Conservation (phyloP, 2,888 invertebrate genomes). For the Luperina nickerlii region DNA sequence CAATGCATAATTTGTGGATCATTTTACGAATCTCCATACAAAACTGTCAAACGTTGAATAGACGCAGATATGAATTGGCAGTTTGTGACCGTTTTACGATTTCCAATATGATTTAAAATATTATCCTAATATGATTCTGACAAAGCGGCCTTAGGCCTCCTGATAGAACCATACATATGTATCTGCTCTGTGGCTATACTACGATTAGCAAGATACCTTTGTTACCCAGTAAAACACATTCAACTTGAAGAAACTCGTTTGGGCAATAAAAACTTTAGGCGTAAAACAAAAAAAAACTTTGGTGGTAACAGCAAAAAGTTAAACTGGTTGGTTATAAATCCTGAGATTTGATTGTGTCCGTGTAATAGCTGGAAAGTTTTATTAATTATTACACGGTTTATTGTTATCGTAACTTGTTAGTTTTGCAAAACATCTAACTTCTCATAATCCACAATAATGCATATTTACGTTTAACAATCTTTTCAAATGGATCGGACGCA, state of each 20-base stretch:
- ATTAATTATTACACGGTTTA: neutral
- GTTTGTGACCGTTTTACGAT: neutral
- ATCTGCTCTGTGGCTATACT: neutral
- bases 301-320: constrained; percentile 49
- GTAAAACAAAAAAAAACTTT: constrained; percentile 59
- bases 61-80: neutral
- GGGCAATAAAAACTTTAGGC: constrained; percentile 59
- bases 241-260: constrained; percentile 50
- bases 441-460: neutral
- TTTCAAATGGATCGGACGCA: neutral
- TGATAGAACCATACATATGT: neutral
- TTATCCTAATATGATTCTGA: neutral
- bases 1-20: neutral
- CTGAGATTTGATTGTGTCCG: constrained; percentile 32
- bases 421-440: neutral
- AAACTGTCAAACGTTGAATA: neutral
- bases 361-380: constrained; percentile 11
- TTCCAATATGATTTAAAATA: neutral
- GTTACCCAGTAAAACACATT: constrained; percentile 29
- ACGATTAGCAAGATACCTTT: constrained; percentile 20
- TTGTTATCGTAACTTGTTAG: neutral
- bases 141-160: neutral
- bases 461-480: neutral
- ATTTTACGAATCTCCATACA: neutral
- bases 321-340: constrained; percentile 47